Evolutionary conservation across 2,113 vertebrate species (phyloP).

Genomic region (Astatoreochromis straeleni): DNA sequence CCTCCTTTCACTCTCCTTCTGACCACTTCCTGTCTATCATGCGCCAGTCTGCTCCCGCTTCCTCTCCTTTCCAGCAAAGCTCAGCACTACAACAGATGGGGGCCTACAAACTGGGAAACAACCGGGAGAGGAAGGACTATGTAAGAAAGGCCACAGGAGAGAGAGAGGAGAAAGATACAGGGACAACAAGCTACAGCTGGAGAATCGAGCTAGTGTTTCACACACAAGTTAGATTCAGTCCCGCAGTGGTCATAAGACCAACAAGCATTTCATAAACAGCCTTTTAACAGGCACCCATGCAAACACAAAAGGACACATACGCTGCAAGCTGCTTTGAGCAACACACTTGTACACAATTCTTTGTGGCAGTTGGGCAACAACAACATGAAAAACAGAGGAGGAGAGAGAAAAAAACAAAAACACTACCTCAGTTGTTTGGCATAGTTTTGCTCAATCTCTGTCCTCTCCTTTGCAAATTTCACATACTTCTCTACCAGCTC

Average conservation of each 20-base stretch:
- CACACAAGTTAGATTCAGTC: conserved; percentile 59
- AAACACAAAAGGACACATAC: conserved; percentile 6
- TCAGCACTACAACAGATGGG: conserved; percentile 58
- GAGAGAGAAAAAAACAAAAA: not conserved
- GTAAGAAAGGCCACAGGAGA: not conserved
- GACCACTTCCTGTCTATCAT: conserved; percentile 69
- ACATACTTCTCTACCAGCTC: conserved; percentile 87
- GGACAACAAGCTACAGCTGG: conserved; percentile 21
- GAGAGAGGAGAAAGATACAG: not conserved
- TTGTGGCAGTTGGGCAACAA: not conserved
- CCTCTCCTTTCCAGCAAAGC: conserved; percentile 60
- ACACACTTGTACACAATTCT: not conserved
- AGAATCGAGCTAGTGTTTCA: conserved; percentile 63
- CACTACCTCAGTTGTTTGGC: conserved; percentile 78
- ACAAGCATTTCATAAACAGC: conserved; percentile 57
- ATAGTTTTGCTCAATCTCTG: conserved; percentile 84
- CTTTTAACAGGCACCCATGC: conserved; percentile 6
- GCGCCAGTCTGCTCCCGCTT: conserved; percentile 74
- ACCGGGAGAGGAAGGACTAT: conserved; percentile 18
- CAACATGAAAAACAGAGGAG: not conserved
- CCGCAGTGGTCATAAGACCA: conserved; percentile 62
- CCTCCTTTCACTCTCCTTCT: conserved; percentile 49
- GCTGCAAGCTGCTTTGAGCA: not conserved
- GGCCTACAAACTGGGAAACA: conserved; percentile 10
- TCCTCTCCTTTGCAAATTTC: conserved; percentile 88